phyloP scores from a whole-genome alignment of 2,888 invertebrate species.

The Julus scanicus region DNA sequence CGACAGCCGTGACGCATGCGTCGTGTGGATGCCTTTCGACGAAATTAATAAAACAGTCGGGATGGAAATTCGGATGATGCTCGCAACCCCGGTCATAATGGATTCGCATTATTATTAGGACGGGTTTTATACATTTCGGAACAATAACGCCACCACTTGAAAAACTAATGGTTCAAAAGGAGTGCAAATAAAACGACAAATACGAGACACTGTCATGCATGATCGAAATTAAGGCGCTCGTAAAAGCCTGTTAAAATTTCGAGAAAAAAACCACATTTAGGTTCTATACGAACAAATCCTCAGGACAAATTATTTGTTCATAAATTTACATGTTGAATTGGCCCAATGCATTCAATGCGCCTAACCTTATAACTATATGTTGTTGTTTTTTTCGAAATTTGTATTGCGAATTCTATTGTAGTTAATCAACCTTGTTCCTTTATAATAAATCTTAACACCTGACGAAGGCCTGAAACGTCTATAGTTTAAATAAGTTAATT shows the following conservation, averaged over 20 bases:
- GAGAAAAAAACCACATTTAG: background rate
- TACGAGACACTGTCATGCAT: background rate
- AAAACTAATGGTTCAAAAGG: background rate
- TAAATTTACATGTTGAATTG: no score
- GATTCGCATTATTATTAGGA: conserved; percentile 36
- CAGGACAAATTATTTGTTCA: no score
- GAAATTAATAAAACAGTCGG: conserved; percentile 5
- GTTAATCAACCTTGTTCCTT: no score
- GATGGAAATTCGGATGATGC: conserved; percentile 27
- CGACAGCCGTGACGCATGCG: background rate
- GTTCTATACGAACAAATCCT: no score
- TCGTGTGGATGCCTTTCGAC: background rate
- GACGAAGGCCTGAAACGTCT: no score
- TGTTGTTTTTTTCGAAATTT: no score
- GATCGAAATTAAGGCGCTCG: background rate
- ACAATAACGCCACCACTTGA: conserved; percentile 35
- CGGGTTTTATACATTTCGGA: conserved; percentile 20
- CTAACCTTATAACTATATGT: no score
- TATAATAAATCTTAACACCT: no score
- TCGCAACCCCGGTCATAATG: background rate
- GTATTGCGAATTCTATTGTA: no score
- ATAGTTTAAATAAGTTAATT: no score
- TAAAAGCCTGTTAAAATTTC: background rate
- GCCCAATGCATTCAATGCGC: no score
- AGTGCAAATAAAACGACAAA: conserved; percentile 35